phyloP scores from a whole-genome alignment of 2,113 vertebrate genomes.

The Etheostoma spectabile region DNA sequence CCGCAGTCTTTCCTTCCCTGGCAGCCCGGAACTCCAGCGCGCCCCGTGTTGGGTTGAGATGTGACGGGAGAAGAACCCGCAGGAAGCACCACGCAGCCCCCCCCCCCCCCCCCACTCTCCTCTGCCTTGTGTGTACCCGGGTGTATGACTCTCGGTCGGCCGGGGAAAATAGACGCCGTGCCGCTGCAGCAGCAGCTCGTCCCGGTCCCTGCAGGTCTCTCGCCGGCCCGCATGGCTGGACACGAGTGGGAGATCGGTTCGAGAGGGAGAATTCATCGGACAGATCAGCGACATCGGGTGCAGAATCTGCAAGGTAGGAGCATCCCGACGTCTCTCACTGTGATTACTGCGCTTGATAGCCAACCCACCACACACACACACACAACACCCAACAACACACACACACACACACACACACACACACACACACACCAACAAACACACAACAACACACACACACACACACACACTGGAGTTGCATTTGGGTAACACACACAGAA shows the following conservation, averaged over 20 bases:
- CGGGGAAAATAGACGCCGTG: conserved; percentile 48
- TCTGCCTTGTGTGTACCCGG: background rate
- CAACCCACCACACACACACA: no score
- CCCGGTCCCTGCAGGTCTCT: conserved; percentile 21
- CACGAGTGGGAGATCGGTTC: conserved; percentile 94
- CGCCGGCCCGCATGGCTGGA: conserved; percentile 87
- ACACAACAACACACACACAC: no score
- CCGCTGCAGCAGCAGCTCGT: conserved; percentile 15
- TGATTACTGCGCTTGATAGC: no score
- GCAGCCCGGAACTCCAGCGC: conserved; percentile 1
- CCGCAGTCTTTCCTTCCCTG: conserved; percentile 48
- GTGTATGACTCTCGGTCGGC: conserved; percentile 52
- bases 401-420: no score
- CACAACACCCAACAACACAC: no score
- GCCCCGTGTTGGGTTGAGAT: background rate
- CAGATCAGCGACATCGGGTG: conserved; percentile 96
- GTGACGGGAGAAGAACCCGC: conserved; percentile 1
- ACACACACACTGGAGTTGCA: no score
- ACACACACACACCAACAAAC: no score
- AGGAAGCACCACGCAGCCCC: background rate
- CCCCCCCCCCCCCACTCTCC: background rate
- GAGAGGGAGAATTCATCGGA: conserved; percentile 94
- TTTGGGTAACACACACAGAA: no score
- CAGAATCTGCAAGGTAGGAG: conserved; percentile 94
- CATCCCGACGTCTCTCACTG: background rate